phyloP scores from a whole-genome alignment of 1,140 invertebrate species.

The Orchestia grillus region DNA sequence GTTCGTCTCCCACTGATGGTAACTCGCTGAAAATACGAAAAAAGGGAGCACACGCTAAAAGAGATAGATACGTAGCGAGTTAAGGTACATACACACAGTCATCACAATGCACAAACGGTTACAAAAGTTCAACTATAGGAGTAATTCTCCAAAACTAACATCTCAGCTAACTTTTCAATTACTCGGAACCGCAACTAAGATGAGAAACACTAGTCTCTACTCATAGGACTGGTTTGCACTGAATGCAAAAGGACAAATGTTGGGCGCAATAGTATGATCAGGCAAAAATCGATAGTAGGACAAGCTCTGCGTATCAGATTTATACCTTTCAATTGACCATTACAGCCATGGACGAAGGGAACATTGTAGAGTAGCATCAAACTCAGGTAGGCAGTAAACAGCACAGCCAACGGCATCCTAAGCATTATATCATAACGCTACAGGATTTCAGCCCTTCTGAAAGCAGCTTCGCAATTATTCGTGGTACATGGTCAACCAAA shows the following conservation, averaged over 20 bases:
- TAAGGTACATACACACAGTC: not conserved
- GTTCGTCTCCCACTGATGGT: not conserved
- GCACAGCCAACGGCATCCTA: slow-evolving; percentile 55
- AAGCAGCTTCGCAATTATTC: not conserved
- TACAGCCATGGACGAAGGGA: slow-evolving; percentile 56
- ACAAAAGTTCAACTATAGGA: slow-evolving; percentile 26
- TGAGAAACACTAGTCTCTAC: slow-evolving; percentile 38
- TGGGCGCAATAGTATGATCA: slow-evolving; percentile 55
- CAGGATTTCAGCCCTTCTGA: slow-evolving; percentile 15
- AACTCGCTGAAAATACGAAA: slow-evolving; percentile 7
- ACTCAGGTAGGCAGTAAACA: slow-evolving; percentile 32
- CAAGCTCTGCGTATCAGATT: slow-evolving; percentile 51
- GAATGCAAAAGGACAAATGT: slow-evolving; percentile 50
- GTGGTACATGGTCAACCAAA: not conserved
- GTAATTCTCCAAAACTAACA: slow-evolving; percentile 33
- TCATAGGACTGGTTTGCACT: slow-evolving; percentile 50
- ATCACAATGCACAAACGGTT: slow-evolving; percentile 48
- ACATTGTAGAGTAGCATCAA: slow-evolving; percentile 46
- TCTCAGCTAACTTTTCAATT: slow-evolving; percentile 21
- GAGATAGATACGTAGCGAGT: slow-evolving; percentile 32
- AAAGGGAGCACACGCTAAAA: not conserved
- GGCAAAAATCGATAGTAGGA: slow-evolving; percentile 55
- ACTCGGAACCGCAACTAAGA: slow-evolving; percentile 48
- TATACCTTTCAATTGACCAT: slow-evolving; percentile 38
- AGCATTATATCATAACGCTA: not conserved